phyloP scores from a whole-genome alignment of 2,888 invertebrate species.

The Drosophila kokeensis region DNA sequence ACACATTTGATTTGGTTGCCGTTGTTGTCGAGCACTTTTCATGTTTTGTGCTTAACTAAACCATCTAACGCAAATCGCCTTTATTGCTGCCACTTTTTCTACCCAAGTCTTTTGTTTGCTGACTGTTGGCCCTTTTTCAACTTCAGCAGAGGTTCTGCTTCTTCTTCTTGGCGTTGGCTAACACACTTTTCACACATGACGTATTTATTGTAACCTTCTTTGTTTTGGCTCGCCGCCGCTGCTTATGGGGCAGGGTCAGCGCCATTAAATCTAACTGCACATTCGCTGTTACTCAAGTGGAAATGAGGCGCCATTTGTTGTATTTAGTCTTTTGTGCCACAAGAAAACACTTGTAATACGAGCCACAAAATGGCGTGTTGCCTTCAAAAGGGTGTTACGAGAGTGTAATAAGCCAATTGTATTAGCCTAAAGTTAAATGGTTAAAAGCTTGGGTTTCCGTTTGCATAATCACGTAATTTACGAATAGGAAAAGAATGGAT shows the following conservation, averaged over 20 bases:
- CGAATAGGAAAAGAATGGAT: background rate
- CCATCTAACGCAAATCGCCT: conserved; percentile 68
- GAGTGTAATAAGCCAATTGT: conserved; percentile 8
- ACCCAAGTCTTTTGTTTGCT: conserved; percentile 41
- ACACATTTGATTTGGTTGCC: conserved; percentile 75
- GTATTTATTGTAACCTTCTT: conserved; percentile 59
- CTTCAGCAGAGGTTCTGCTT: background rate
- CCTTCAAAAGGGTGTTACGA: background rate
- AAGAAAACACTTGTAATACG: conserved; percentile 26
- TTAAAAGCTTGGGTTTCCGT: background rate
- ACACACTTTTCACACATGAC: conserved; percentile 48
- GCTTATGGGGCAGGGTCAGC: conserved; percentile 62
- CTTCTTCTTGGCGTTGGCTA: background rate
- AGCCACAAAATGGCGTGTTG: conserved; percentile 27
- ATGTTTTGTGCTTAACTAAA: conserved; percentile 56
- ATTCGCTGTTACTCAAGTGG: conserved; percentile 58
- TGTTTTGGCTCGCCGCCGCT: conserved; percentile 9
- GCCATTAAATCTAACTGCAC: conserved; percentile 69
- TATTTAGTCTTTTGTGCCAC: conserved; percentile 13
- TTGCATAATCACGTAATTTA: background rate
- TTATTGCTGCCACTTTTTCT: conserved; percentile 63
- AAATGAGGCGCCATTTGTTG: conserved; percentile 66
- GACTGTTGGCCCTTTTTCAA: conserved; percentile 4
- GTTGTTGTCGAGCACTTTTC: conserved; percentile 55
- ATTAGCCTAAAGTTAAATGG: background rate